phyloP scores from a whole-genome alignment of 2,113 vertebrate species.

The Percina caprodes region DNA sequence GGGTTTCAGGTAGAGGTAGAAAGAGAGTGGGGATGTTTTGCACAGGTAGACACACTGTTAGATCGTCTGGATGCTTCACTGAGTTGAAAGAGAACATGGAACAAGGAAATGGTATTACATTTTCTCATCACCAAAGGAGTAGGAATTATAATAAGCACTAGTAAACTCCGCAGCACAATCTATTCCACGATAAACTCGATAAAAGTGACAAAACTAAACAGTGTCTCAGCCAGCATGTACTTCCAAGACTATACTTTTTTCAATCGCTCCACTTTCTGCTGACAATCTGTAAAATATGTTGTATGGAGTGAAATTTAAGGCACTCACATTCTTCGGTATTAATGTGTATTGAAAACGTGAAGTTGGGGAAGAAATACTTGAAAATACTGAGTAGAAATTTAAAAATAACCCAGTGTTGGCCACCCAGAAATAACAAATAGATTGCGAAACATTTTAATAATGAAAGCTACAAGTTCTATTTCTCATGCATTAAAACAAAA shows the following conservation, averaged over 20 bases:
- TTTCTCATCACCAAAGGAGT: conserved; percentile 45
- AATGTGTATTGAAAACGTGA: background rate
- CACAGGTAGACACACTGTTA: conserved; percentile 50
- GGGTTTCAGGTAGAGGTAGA: conserved; percentile 55
- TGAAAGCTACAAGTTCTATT: background rate
- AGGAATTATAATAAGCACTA: conserved; percentile 33
- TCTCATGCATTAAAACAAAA: background rate
- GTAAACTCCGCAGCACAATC: conserved; percentile 10
- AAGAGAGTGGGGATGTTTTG: conserved; percentile 51
- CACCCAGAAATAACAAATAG: background rate
- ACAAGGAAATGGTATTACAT: conserved; percentile 40
- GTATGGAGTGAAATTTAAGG: background rate
- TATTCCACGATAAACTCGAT: background rate
- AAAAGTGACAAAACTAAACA: background rate
- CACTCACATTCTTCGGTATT: background rate
- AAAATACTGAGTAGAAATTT: background rate
- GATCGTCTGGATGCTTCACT: conserved; percentile 52
- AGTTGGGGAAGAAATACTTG: background rate
- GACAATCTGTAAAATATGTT: background rate
- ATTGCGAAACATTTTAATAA: background rate
- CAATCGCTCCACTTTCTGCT: background rate
- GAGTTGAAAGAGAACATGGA: conserved; percentile 63
- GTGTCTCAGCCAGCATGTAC: background rate
- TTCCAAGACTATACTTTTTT: background rate
- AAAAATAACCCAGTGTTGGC: background rate